Evolutionary conservation across 2,888 invertebrate species (phyloP), one percentile per base, ranked within the genome.

Genomic region (Liodrosophila aerea): DNA sequence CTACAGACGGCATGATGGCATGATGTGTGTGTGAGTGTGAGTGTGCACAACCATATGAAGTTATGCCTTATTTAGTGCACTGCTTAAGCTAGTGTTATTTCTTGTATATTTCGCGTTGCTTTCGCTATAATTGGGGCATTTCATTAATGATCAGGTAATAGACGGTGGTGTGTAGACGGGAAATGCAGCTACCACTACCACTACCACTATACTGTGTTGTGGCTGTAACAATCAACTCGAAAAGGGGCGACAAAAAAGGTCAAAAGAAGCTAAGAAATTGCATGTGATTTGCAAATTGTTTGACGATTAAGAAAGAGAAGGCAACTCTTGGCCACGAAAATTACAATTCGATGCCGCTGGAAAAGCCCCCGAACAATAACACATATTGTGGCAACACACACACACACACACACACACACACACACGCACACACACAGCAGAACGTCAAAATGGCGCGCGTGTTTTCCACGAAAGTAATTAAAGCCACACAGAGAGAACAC

Each of bases 381-480:
- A 54, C 22, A 22, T 5, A 22, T 22, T 22, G 22, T 22, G 40
- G 12, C 47, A 18, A 64, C 11, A 12, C n/a, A 37, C n/a, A 18
- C 31, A 41, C 18, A 7, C 41, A 8, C 49, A n/a, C 18, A 9
- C 43, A 45, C 15, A 52, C 27, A 64, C 11, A 12, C n/a, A 37
- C n/a, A 18, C 31, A 41, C 18, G 7, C 41, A 8, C 49, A n/a
- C 18, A 9, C 43, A 13, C 40, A 45, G 22, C 29, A 41, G 5
- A n/a, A n/a, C n/a, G 12, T 16, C 49, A 78, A 78, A 78, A 78
- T 82, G 76, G 69, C 72, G 84, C 63, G 63, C 70, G 74, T 75
- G 73, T 78, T 84, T 87, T 87, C 86, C 75, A 64, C 73, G 81
- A 85, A 85, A 70, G 71, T 86, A 87, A 88, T 87, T 86, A 87